These are phyloP conservation scores for Nanorana parkeri DNA, from an alignment of 2,113 vertebrate species.

Conservation along the genomic window DNA sequence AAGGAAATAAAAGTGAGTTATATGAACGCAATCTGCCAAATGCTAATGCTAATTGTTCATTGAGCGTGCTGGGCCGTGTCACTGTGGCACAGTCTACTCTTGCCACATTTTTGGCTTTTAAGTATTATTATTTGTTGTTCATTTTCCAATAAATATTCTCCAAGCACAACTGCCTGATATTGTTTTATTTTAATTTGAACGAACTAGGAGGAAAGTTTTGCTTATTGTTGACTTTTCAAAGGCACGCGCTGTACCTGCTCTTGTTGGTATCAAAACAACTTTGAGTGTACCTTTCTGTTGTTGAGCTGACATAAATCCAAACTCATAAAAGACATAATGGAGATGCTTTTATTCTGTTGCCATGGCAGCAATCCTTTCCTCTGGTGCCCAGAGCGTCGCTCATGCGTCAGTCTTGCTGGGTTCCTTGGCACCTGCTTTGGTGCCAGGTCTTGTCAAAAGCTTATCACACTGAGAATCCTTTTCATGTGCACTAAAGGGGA, in stretches of 20 bases:
- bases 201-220: not conserved
- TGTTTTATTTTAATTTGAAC: no score
- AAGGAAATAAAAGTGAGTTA: no score
- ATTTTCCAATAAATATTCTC: no score
- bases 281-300: slow-evolving; percentile 12
- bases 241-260: not conserved
- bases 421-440: slow-evolving; percentile 37
- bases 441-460: slow-evolving; percentile 41
- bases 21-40: no score
- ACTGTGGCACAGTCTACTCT: no score
- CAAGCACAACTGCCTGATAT: no score
- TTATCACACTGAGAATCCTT: slow-evolving; percentile 42
- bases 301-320: slow-evolving; percentile 33
- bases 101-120: no score
- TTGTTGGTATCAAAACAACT: slow-evolving; percentile 23
- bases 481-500: slow-evolving; percentile 47
- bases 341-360: slow-evolving; percentile 39
- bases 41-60: no score
- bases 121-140: no score
- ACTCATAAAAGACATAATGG: slow-evolving; percentile 18
- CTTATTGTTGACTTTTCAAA: not conserved
- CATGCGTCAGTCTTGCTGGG: slow-evolving; percentile 18
- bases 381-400: slow-evolving; percentile 37
- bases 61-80: no score
- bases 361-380: slow-evolving; percentile 18